Percentiles rank a stretch among this genome's conserved stretches.
Evolutionary conservation across 2,888 invertebrate genomes (phyloP).

Genomic region (Eupithecia subfuscata): DNA sequence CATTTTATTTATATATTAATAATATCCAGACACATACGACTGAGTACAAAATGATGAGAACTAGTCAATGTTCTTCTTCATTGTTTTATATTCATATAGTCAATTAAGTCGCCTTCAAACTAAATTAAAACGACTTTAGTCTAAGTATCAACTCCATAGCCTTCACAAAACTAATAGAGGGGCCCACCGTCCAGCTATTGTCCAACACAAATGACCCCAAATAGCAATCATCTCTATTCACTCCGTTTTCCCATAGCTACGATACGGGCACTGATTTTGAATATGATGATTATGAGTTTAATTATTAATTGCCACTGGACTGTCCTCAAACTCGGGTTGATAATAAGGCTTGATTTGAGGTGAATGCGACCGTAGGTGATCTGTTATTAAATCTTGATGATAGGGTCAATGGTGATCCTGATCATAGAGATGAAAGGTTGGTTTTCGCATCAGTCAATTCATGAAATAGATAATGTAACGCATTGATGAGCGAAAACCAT

Average conservation of each 20-base stretch:
- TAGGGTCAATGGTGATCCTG: slow-evolving; percentile 20
- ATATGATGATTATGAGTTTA: slow-evolving; percentile 75
- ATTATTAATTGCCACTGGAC: slow-evolving; percentile 66
- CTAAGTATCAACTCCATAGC: slow-evolving; percentile 53
- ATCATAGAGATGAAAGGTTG: slow-evolving; percentile 26
- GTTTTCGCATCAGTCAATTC: slow-evolving; percentile 15
- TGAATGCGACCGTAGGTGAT: slow-evolving; percentile 51
- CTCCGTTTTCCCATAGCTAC: slow-evolving; percentile 77
- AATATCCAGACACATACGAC: background rate
- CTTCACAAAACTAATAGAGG: slow-evolving; percentile 58
- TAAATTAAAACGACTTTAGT: slow-evolving; percentile 11
- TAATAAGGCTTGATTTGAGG: slow-evolving; percentile 46
- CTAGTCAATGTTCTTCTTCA: background rate
- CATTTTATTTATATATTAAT: background rate
- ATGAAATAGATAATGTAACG: background rate
- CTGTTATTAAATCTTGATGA: slow-evolving; percentile 53
- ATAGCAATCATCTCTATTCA: slow-evolving; percentile 79
- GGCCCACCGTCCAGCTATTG: slow-evolving; percentile 67
- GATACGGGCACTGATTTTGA: slow-evolving; percentile 82
- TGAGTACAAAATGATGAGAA: background rate
- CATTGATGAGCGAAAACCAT: background rate
- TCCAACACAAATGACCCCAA: slow-evolving; percentile 80
- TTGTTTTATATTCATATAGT: background rate
- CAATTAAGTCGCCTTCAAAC: background rate
- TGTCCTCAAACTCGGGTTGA: slow-evolving; percentile 37